phyloP scores from a whole-genome alignment of 2,797 vertebrate genomes.

The Synaphobranchus kaupii region DNA sequence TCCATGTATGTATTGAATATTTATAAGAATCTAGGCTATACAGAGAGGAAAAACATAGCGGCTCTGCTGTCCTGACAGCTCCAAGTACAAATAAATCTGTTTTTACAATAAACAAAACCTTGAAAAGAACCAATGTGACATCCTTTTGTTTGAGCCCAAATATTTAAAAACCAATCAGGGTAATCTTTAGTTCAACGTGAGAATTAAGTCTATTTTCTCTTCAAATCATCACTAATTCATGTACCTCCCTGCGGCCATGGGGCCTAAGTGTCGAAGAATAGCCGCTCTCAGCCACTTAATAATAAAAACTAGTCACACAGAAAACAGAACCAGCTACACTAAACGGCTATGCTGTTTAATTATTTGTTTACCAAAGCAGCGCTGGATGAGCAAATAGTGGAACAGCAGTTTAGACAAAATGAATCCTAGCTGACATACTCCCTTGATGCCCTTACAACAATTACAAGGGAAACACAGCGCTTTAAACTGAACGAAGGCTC shows the following conservation, averaged over 20 bases:
- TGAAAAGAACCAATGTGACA: neutral
- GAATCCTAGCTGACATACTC: slow-evolving; percentile 7
- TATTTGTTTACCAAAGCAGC: slow-evolving; percentile 16
- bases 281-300: neutral
- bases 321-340: neutral
- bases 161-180: neutral
- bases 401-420: slow-evolving; percentile 17
- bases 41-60: slow-evolving; percentile 4
- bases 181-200: neutral
- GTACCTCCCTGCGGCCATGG: neutral
- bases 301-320: neutral
- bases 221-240: slow-evolving; percentile 6
- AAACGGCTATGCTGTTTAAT: neutral
- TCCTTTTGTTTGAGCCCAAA: slow-evolving; percentile 6
- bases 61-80: slow-evolving; percentile 7
- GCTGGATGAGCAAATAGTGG: neutral
- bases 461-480: neutral
- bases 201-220: slow-evolving; percentile 17
- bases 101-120: neutral
- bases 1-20: slow-evolving; percentile 40
- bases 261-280: neutral
- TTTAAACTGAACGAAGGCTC: neutral
- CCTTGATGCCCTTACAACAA: neutral
- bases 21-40: slow-evolving; percentile 30
- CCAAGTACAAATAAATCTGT: neutral